Evolutionary conservation across 1,140 invertebrate species (phyloP).

Genomic region (Rhynchophorus ferrugineus): DNA sequence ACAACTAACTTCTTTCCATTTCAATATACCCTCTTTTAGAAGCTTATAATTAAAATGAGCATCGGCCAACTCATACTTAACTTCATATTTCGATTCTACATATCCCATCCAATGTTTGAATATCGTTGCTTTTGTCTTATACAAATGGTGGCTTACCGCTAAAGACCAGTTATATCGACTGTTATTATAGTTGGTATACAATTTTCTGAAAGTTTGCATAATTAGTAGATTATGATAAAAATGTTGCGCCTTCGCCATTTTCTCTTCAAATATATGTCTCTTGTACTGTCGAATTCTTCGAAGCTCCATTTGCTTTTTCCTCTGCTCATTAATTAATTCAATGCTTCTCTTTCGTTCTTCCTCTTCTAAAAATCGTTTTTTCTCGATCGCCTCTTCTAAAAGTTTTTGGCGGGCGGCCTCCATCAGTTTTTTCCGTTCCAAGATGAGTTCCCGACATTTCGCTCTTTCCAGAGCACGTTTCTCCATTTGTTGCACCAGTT

Average conservation of each 20-base stretch:
- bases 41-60: constrained; percentile 28
- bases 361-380: constrained; percentile 47
- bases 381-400: constrained; percentile 45
- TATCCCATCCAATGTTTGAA: constrained; percentile 40
- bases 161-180: constrained; percentile 42
- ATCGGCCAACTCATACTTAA: constrained; percentile 27
- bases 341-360: constrained; percentile 52
- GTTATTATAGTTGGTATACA: constrained; percentile 44
- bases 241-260: constrained; percentile 48
- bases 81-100: constrained; percentile 38
- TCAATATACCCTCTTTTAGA: constrained; percentile 27
- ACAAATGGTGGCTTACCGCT: constrained; percentile 34
- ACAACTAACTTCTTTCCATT: constrained; percentile 19
- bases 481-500: constrained; percentile 57
- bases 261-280: constrained; percentile 44
- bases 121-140: constrained; percentile 43
- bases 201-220: constrained; percentile 43
- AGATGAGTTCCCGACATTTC: constrained; percentile 52
- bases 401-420: constrained; percentile 51
- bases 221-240: constrained; percentile 49
- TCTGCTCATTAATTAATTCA: constrained; percentile 49
- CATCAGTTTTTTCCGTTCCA: constrained; percentile 50
- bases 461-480: constrained; percentile 52
- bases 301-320: constrained; percentile 51
- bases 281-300: constrained; percentile 47